phyloP scores from a whole-genome alignment of 30 jellyfish, hydroid and myxozoan genomes.

The Mastigias papua region DNA sequence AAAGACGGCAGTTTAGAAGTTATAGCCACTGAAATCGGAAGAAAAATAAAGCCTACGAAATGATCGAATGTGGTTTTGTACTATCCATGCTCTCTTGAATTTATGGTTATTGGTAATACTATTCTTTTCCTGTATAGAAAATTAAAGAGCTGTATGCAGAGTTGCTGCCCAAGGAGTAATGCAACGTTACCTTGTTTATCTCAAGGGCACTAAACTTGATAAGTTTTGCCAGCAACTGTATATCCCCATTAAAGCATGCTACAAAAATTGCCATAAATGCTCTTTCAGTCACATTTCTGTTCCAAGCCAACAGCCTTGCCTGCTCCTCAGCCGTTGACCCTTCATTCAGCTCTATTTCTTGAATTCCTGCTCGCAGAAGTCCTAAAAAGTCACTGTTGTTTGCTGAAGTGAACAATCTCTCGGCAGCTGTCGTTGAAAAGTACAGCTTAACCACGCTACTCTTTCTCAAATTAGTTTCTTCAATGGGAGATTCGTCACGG shows the following conservation, averaged over 20 bases:
- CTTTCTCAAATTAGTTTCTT: constrained; percentile 22
- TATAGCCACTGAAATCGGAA: too few species aligned
- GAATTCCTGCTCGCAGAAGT: constrained; percentile 50
- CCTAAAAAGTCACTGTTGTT: constrained; percentile 30
- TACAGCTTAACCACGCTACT: constrained; percentile 40
- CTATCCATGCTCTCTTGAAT: too few species aligned
- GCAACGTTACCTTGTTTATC: constrained; percentile 41
- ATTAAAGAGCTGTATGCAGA: too few species aligned
- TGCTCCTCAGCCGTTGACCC: constrained; percentile 39
- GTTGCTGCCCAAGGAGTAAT: too few species aligned
- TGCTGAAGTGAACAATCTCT: constrained; percentile 32
- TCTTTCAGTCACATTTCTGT: constrained; percentile 37
- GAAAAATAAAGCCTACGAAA: too few species aligned
- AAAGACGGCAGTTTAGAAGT: too few species aligned
- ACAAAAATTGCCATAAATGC: constrained; percentile 61
- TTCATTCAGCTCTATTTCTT: constrained; percentile 27
- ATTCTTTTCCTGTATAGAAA: too few species aligned
- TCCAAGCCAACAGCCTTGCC: constrained; percentile 35
- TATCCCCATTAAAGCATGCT: constrained; percentile 52
- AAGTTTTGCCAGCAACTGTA: constrained; percentile 35
- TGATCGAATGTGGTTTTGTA: too few species aligned
- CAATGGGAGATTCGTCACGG: constrained; percentile 1
- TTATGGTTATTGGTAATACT: too few species aligned
- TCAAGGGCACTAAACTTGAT: constrained; percentile 41
- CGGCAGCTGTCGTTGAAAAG: constrained; percentile 31